Evolutionary conservation across 1,140 invertebrate species (phyloP), one percentile per base, ranked within the genome.

Genomic region (Rhagoletis pomonella): DNA sequence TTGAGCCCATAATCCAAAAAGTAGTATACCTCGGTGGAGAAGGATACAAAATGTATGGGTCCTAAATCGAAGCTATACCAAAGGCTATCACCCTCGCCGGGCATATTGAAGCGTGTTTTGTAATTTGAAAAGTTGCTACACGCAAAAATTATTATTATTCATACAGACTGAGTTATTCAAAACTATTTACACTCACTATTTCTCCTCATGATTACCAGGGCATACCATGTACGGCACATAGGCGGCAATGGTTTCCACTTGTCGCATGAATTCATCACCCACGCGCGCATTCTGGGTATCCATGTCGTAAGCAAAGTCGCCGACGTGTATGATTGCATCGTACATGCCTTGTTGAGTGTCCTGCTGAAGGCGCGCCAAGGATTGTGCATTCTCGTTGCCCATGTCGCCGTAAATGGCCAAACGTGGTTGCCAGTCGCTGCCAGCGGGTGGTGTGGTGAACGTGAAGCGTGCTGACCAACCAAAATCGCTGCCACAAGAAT

Each of bases 301-400:
- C 97, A 99, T 97, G 93, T 99, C 97, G 94, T 99, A 99, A 0
- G 98, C 98, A 94, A 99, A 97, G 94, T 99, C 98, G 1, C 98
- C 98, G 88, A 99, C 97, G 94, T 99, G 98, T 84, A 99, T 94
- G 86, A 98, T 96, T 88, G 97, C 95, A 94, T 99, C 97, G 93
- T 98, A 98, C 90, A 96, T 94, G 42, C 95, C 96, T 59, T 94
- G 94, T 90, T 97, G 95, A 0, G 96, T 95, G 90, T 99, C 98
- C 90, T 96, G 93, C 93, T 98, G 97, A 50, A 99, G 92, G 87
- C 96, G 94, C 0, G 95, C 94, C 86, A 98, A 94, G 12, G 97
- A 97, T 91, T 96, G 94, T 42, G 97, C 97, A 94, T 99, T 98
- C 90, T 96, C 96, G 93, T 97, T 98, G 3, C 98, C 98, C 96